Evolutionary conservation across 2,888 invertebrate genomes (phyloP), one percentile per base, ranked within the genome.

Genomic region (Keiferia lycopersicella): DNA sequence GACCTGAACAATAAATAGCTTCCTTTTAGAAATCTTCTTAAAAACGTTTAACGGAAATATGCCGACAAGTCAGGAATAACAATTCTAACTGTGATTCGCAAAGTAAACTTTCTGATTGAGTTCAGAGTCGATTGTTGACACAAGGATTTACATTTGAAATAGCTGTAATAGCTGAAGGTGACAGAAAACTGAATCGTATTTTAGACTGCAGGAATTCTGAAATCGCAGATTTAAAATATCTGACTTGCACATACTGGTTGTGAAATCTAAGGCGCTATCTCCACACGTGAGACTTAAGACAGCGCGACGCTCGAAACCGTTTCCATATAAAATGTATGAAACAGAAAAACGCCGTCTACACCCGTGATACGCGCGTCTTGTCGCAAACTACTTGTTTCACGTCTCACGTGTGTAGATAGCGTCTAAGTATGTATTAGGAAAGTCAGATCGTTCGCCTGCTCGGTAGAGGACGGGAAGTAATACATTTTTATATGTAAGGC

Each of bases 1-100:
- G 8, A 34, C 10, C 34, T 7, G 34, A 34, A 7, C 2, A 8
- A 34, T 8, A 34, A 34, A 34, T 34, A 6, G 48, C 7, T n/a
- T n/a, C 11, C 66, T 64, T 62, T 66, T 50, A 11, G 50, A 57
- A 65, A 62, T 41, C 12, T 41, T 51, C 20, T 10, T 12, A 8
- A 10, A 20, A 50, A 20, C 18, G 22, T 22, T 20, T 22, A 22
- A 45, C 34, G 8, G 34, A 45, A 45, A 45, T 16, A 45, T 45
- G n/a, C 3, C 45, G 45, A 45, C 45, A 45, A 45, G n/a, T 16
- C n/a, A 45, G 16, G 45, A 45, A 45, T 4, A 16, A 45, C 45
- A 45, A 6, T 45, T 11, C n/a, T 16, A n/a, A 45, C n/a, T 45
- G n/a, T 16, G 45, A 45, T 45, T 16, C 45, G 45, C 45, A 45